Conservation (phyloP, 2,888 invertebrate species). For the Liposcelis brunnea region DNA sequence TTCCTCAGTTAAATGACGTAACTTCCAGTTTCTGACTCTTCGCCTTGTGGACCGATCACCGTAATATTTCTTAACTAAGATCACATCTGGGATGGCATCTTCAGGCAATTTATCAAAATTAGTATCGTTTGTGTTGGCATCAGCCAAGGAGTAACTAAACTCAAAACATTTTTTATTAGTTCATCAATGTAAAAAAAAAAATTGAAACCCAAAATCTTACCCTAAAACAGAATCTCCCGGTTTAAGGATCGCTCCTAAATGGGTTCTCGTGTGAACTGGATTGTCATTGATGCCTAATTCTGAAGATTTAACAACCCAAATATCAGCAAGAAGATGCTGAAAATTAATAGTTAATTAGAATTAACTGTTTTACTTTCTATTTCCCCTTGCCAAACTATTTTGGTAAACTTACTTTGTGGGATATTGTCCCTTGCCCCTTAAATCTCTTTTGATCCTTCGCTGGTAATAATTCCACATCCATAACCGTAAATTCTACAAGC, state of each 20-base stretch:
- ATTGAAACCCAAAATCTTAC: slow-evolving; percentile 30
- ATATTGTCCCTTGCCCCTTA: slow-evolving; percentile 77
- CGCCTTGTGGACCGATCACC: slow-evolving; percentile 51
- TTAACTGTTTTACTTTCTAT: too few species aligned
- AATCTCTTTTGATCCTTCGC: slow-evolving; percentile 58
- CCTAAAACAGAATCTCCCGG: slow-evolving; percentile 88
- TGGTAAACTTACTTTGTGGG: slow-evolving; percentile 47
- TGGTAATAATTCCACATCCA: slow-evolving; percentile 74
- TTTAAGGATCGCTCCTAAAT: slow-evolving; percentile 83
- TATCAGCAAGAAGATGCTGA: slow-evolving; percentile 73
- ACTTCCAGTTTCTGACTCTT: slow-evolving; percentile 74
- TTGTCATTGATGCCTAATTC: slow-evolving; percentile 70
- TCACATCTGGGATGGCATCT: slow-evolving; percentile 64
- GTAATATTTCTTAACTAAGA: slow-evolving; percentile 86
- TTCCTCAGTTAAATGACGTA: slow-evolving; percentile 67
- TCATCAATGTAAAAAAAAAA: slow-evolving; percentile 10
- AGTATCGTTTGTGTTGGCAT: slow-evolving; percentile 79
- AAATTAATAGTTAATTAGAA: too few species aligned
- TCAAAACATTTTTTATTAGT: slow-evolving; percentile 9
- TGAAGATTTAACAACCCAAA: slow-evolving; percentile 79
- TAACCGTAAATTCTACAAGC: slow-evolving; percentile 78
- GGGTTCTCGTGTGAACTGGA: slow-evolving; percentile 73
- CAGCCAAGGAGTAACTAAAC: slow-evolving; percentile 67
- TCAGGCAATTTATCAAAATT: slow-evolving; percentile 68
- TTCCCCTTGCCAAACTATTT: too few species aligned